Evolutionary conservation across 2,113 vertebrate species (phyloP).

Genomic region (Labrus mixtus): DNA sequence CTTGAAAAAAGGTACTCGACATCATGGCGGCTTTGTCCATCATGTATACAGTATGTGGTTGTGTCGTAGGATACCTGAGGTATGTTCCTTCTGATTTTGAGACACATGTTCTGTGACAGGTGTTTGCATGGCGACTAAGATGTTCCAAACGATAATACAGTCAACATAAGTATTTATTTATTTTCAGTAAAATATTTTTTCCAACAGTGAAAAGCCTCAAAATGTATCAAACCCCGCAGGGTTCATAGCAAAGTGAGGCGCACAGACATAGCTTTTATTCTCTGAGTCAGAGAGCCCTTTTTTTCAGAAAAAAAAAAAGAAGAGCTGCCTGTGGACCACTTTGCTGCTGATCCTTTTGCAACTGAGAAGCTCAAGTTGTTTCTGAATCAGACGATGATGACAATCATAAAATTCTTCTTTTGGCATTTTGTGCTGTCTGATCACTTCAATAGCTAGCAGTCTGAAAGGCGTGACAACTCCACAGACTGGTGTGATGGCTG

Average conservation of each 20-base stretch:
- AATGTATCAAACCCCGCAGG: background rate
- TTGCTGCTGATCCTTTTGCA: conserved; percentile 1
- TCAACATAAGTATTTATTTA: too few relatives aligned
- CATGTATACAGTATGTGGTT: too few relatives aligned
- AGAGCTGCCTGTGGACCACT: conserved; percentile 5
- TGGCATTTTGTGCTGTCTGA: conserved; percentile 26
- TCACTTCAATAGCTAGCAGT: background rate
- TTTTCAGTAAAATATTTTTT: too few relatives aligned
- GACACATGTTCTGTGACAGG: background rate
- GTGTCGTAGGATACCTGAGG: too few relatives aligned
- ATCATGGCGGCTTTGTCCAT: too few relatives aligned
- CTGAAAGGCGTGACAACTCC: conserved; percentile 29
- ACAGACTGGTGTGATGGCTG: conserved; percentile 8
- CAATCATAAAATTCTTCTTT: conserved; percentile 9
- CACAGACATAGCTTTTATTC: background rate
- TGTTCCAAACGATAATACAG: background rate
- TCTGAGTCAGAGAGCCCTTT: background rate
- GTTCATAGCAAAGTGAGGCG: background rate
- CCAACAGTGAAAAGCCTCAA: background rate
- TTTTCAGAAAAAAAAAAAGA: background rate
- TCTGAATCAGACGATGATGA: conserved; percentile 29
- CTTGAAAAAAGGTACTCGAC: too few relatives aligned
- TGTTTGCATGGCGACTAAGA: background rate
- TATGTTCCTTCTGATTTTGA: too few relatives aligned
- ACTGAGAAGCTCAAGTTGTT: conserved; percentile 13